Evolutionary conservation across 2,888 invertebrate species (phyloP), one percentile per base, ranked within the genome.

Genomic region (Barypeithes pellucidus): DNA sequence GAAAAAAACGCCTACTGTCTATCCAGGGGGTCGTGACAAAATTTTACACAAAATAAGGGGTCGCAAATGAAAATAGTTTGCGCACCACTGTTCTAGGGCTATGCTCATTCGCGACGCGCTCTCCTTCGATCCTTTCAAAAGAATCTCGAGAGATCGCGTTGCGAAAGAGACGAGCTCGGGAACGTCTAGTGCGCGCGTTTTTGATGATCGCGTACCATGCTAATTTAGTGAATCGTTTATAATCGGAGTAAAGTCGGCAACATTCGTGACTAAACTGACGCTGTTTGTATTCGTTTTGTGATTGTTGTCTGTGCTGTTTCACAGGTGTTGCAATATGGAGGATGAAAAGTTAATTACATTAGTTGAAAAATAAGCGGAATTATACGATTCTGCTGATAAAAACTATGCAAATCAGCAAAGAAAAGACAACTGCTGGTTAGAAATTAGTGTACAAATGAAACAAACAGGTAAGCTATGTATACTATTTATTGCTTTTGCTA

Each of bases 81-180:
- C n/a, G n/a, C n/a, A n/a, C n/a, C n/a, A n/a, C n/a, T 47, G 45
- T 47, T 47, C 45, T 43, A 43, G 43, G 16, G 43, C 43, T 43
- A 43, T 43, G 43, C 43, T 4, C 43, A 43, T 43, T 43, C 43
- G 43, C 43, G 43, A 43, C 43, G 43, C 43, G 43, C 43, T 43
- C 43, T 43, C 43, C 43, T 43, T 43, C 43, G 43, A 43, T 43
- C 43, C 16, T 43, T 43, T 43, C 43, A 14, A 43, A 43, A 43
- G 43, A 43, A 43, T n/a, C 43, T 43, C 43, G 43, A 16, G 43
- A 43, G 43, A 16, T 7, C 43, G 36, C 36, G 36, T 36, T 36
- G 36, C 36, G 36, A 36, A 7, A 36, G 43, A 43, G 43, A 43
- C 43, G 43, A 43, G 43, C 43, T 43, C 43, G 43, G n/a, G 43